These are phyloP conservation scores for Speoplatyrhinus poulsoni DNA, from an alignment of 2,113 vertebrate genomes.

Conservation along the genomic window DNA sequence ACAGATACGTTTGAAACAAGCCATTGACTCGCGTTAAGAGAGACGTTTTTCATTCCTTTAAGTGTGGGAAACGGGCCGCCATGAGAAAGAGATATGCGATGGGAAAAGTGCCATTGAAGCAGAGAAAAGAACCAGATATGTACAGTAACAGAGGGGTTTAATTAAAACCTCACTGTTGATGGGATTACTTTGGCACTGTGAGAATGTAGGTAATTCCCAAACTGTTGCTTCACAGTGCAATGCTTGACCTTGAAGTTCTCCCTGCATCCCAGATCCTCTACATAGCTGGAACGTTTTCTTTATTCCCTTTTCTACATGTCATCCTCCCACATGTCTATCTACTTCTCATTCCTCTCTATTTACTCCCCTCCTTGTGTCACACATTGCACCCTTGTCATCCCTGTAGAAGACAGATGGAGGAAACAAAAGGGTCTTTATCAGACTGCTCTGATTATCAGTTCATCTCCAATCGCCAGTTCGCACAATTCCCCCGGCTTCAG, in stretches of 20 bases:
- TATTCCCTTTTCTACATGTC: conserved; percentile 4
- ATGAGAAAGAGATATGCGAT: conserved; percentile 45
- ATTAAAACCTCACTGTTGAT: conserved; percentile 57
- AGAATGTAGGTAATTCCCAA: conserved; percentile 36
- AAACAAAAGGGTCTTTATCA: conserved; percentile 42
- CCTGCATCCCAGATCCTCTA: conserved; percentile 20
- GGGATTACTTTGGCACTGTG: conserved; percentile 49
- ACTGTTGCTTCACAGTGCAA: neutral
- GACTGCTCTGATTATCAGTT: conserved; percentile 45
- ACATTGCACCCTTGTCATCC: conserved; percentile 22
- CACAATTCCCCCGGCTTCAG: conserved; percentile 29
- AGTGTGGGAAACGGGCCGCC: conserved; percentile 60
- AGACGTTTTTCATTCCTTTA: conserved; percentile 48
- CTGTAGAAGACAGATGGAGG: conserved; percentile 50
- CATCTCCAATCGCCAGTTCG: conserved; percentile 51
- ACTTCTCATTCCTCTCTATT: conserved; percentile 12
- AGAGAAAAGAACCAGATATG: conserved; percentile 32
- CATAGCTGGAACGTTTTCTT: neutral
- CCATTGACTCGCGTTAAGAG: conserved; percentile 52
- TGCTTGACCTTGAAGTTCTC: conserved; percentile 41
- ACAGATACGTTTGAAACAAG: conserved; percentile 65
- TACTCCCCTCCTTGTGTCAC: conserved; percentile 13
- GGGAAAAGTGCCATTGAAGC: conserved; percentile 40
- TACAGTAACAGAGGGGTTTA: conserved; percentile 39
- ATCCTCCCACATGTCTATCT: conserved; percentile 1